Base-by-base conservation (phyloP, 2,113 vertebrate genomes). In the Megaceryle maxima region DNA sequence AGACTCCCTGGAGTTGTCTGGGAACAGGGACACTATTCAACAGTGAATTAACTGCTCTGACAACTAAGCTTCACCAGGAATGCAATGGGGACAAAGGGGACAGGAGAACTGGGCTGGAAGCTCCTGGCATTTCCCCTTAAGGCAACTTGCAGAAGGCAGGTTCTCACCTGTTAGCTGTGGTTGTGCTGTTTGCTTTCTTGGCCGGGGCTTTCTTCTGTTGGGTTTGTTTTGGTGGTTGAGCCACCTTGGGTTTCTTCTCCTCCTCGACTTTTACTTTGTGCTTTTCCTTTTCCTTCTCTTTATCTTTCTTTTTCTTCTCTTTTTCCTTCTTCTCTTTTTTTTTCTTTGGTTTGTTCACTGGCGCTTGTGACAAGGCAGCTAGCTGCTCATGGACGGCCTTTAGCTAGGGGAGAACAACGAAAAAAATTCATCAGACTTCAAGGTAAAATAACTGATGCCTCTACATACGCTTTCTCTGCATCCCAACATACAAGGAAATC, bases 281-380 rank as follows among this genome's bases (percentile, higher is more conserved):
- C 97, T 98, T 97, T 68, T 98, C 98, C 81, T 98, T 98, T 26
- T 98, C 98, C 28, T 98, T 99, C 37, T 98, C 96, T 88, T 99
- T 99, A 68, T 98, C 98, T 87, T 98, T 98, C 95, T 98, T 98
- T 55, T 98, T 97, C 93, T 98, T 98, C 86, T 98, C 98, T 50
- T 98, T 99, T 62, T 99, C 99, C 87, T 99, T 99, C 97, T 99
- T 99, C 96, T 99, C 98, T 63, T 98, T 99, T 92, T 98, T 99
- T 97, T 98, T 99, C 98, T 99, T 99, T 97, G 99, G 98, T 98
- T 99, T 99, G 94, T 98, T 99, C 85, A 98, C 98, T 0, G 99
- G 99, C 1, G 98, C 98, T 97, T 99, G 98, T 19, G 99, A 99
- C 91, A 99, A 96, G 7, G 98, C 99, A 4, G 98, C 98, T 44